phyloP scores from a whole-genome alignment of 1,140 invertebrate species.

The Drosophila gunungcola region DNA sequence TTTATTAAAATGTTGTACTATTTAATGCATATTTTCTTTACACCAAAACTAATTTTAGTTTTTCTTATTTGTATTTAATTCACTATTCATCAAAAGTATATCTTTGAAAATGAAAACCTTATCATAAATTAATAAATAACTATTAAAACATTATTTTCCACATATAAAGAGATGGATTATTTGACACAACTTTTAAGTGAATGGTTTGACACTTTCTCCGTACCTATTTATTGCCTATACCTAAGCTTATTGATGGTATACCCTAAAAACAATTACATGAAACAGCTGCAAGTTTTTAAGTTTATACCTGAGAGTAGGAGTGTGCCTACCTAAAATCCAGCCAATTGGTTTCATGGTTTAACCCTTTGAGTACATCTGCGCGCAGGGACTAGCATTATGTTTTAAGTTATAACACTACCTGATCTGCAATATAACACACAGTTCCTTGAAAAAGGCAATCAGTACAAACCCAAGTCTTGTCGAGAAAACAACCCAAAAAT shows the following conservation, averaged over 20 bases:
- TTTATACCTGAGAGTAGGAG: background rate
- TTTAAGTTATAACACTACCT: slow-evolving; percentile 37
- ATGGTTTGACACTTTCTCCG: background rate
- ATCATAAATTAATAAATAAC: no score
- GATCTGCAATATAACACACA: slow-evolving; percentile 28
- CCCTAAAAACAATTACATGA: background rate
- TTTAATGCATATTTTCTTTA: background rate
- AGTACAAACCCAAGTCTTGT: slow-evolving; percentile 17
- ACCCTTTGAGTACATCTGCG: background rate
- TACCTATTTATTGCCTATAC: no score
- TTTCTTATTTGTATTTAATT: no score
- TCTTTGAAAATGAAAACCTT: no score
- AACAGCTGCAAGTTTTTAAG: background rate
- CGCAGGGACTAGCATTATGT: no score
- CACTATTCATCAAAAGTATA: no score
- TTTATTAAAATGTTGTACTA: no score
- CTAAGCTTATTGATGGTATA: background rate
- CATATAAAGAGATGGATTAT: no score
- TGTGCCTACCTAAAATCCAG: background rate
- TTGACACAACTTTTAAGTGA: no score
- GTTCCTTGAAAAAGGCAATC: background rate
- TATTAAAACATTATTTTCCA: no score
- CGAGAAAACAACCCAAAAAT: slow-evolving; percentile 4
- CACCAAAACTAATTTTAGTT: no score
- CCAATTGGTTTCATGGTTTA: slow-evolving; percentile 7